Evolutionary conservation across 2,888 invertebrate genomes (phyloP), one percentile per base, ranked within the genome.

Genomic region (Orchestes rusci): DNA sequence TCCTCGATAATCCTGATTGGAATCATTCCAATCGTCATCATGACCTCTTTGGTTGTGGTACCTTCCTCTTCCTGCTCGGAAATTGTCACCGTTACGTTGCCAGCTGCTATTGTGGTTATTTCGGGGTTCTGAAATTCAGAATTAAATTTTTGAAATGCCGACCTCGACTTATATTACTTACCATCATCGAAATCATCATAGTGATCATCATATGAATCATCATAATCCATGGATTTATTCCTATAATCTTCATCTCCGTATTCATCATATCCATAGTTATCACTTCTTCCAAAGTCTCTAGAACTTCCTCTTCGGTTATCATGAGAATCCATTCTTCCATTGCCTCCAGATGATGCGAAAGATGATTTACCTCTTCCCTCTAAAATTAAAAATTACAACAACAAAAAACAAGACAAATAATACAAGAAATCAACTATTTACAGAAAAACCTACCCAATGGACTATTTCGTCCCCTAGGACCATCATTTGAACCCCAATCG

Each of bases 101-200:
- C 68, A 69, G 56, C 63, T 69, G 7, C 48, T 50, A 32, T 34
- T 43, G 36, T 49, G 40, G 30, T 39, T n/a, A n/a, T n/a, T 43
- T 30, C 20, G 43, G 4, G 34, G 42, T 37, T 48, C 45, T 45
- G 23, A 39, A 48, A 40, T 23, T 7, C 5, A 37, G n/a, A 3
- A 10, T 23, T 2, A 10, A 23, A 23, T 2, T 8, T 37, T 34
- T 16, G 10, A 31, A 31, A 8, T 34, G 2, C 13, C 13, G n/a
- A n/a, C n/a, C n/a, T n/a, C n/a, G n/a, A n/a, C n/a, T n/a, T 7
- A 7, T 23, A 7, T 5, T 10, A 27, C 39, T 33, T 37, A 46
- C 56, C 66, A 20, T 71, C 69, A 58, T 60, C 61, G 35, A 53
- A 59, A 13, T 56, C 54, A 13, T 69, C 71, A 36, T 27, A 55